Evolutionary conservation across 2,888 invertebrate genomes (phyloP).

Genomic region (Rhamphomyia laevipes): DNA sequence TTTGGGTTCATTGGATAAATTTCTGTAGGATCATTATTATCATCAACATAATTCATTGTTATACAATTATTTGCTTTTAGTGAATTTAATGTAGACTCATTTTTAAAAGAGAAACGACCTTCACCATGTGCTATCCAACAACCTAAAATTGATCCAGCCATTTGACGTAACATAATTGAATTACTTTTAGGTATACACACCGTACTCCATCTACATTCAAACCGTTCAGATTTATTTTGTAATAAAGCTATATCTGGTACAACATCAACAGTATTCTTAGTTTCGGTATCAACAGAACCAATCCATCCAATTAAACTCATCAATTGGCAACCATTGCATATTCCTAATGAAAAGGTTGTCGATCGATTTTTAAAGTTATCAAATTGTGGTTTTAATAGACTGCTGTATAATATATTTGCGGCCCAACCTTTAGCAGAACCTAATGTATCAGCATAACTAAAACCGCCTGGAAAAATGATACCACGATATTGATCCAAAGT

Average conservation of each 20-base stretch:
- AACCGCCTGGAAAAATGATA: conserved; percentile 90
- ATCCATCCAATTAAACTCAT: conserved; percentile 92
- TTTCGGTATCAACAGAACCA: conserved; percentile 45
- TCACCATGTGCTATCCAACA: conserved; percentile 97
- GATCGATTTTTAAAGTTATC: conserved; percentile 56
- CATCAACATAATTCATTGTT: conserved; percentile 76
- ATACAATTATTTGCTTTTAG: conserved; percentile 50
- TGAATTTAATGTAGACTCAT: conserved; percentile 38
- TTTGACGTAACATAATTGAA: conserved; percentile 77
- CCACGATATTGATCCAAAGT: conserved; percentile 75
- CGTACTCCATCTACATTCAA: conserved; percentile 64
- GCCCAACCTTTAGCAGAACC: conserved; percentile 99
- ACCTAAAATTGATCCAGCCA: conserved; percentile 81
- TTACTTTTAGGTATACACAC: conserved; percentile 53
- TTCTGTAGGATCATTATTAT: conserved; percentile 60
- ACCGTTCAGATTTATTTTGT: conserved; percentile 82
- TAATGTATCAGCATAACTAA: conserved; percentile 93
- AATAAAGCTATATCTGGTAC: conserved; percentile 58
- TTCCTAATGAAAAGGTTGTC: conserved; percentile 90
- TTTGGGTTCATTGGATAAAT: conserved; percentile 92
- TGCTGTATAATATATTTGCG: conserved; percentile 75
- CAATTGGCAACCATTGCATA: conserved; percentile 98
- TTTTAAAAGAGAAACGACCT: conserved; percentile 60
- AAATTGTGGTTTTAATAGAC: conserved; percentile 63
- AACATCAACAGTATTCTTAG: conserved; percentile 13